Evolutionary conservation across 2,888 invertebrate species (phyloP).

Genomic region (Plagiodera versicolora): DNA sequence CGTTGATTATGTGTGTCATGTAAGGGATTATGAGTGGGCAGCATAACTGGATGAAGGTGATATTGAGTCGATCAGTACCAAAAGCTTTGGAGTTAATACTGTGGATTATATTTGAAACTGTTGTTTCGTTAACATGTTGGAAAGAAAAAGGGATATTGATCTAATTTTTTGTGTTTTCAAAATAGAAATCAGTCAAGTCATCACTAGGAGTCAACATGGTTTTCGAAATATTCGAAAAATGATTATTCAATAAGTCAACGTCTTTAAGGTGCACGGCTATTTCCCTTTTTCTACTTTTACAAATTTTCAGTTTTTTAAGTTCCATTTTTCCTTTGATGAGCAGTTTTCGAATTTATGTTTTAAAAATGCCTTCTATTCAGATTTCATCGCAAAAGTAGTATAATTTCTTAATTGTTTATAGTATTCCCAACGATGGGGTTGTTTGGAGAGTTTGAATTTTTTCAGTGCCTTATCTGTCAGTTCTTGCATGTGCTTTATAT

Average conservation of each 20-base stretch:
- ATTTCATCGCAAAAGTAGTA: slow-evolving; percentile 1
- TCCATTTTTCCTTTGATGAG: slow-evolving; percentile 2
- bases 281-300: slow-evolving; percentile 1
- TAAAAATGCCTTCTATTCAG: slow-evolving; percentile 2
- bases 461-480: slow-evolving; percentile 4
- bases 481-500: slow-evolving; percentile 2
- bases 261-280: background rate
- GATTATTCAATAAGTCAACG: background rate
- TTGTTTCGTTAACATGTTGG: background rate
- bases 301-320: slow-evolving; percentile 5
- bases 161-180: background rate
- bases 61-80: background rate
- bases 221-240: background rate
- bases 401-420: slow-evolving; percentile 4
- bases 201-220: background rate
- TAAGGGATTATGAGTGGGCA: background rate
- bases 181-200: background rate
- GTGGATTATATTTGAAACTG: background rate
- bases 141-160: slow-evolving; percentile 2
- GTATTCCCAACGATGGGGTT: slow-evolving; percentile 5
- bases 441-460: background rate
- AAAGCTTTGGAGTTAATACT: slow-evolving; percentile 10
- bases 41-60: slow-evolving; percentile 4
- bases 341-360: slow-evolving; percentile 8
- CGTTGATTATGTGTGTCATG: slow-evolving; percentile 2